A percentile compares a stretch with the other conserved stretches of the same genome.
Conservation (phyloP, 2,113 vertebrate genomes). For the Calypte anna region DNA sequence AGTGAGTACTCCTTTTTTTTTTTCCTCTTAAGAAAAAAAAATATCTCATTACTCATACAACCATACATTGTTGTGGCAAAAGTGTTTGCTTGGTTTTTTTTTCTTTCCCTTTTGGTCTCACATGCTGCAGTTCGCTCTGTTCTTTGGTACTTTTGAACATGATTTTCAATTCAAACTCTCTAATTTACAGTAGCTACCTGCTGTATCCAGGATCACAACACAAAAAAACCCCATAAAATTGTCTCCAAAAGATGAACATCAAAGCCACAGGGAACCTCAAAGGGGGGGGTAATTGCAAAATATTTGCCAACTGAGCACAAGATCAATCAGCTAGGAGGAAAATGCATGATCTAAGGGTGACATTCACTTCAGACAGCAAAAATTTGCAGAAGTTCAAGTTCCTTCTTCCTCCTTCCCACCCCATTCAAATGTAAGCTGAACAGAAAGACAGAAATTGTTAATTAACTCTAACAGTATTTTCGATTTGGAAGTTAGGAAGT, state of each 20-base stretch:
- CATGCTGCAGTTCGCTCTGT: not conserved
- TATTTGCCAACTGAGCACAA: not conserved
- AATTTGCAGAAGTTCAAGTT: constrained; percentile 52
- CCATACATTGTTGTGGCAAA: not conserved
- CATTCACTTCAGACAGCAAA: not conserved
- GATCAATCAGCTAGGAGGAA: not conserved
- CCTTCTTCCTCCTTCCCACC: not conserved
- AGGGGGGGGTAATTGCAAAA: not conserved
- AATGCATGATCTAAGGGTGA: not conserved
- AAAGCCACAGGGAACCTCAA: not conserved
- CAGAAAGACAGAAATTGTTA: not conserved
- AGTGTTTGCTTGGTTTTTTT: too few species aligned
- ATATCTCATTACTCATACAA: not conserved
- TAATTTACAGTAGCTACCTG: not conserved
- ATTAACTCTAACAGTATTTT: not conserved
- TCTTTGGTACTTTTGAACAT: not conserved
- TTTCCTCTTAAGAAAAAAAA: not conserved
- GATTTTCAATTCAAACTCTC: not conserved
- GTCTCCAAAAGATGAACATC: not conserved
- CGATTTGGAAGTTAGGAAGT: not conserved
- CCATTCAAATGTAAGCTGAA: not conserved
- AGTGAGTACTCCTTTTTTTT: not conserved
- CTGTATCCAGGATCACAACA: not conserved
- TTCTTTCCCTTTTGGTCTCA: not conserved
- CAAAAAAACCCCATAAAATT: not conserved